Evolutionary conservation across 2,113 vertebrate genomes (phyloP), one percentile per base, ranked within the genome.

Genomic region (Xiphophorus hellerii): DNA sequence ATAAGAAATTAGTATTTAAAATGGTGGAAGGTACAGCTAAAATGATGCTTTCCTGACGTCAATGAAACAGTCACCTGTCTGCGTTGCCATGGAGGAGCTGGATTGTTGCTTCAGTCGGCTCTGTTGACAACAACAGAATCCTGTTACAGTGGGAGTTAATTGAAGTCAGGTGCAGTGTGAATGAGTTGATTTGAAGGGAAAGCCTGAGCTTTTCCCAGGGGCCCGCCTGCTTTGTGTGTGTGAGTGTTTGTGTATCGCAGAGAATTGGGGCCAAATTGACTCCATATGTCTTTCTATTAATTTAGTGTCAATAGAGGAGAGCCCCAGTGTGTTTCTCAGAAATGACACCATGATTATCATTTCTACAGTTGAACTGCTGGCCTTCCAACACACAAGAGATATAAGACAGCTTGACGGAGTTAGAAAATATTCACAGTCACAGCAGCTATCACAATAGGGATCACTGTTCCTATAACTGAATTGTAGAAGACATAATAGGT

Each of bases 221-320:
- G 74, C 67, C 74, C 11, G 2, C 37, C 20, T 51, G 62, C 39
- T 69, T 8, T 58, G 29, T 62, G 20, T 71, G 48, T 65, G 48
- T 63, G 31, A 62, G 33, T 66, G 31, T 71, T 70, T 75, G 71
- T 31, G 69, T 58, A 44, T 65, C 68, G 54, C 82, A 79, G 70
- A 78, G 80, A 74, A 75, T 82, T 66, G 10, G 31, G 82, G 82
- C 94, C 95, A 97, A 97, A 98, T 97, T 96, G 96, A 96, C 95
- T 97, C 96, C 97, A 98, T 98, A 98, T 99, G 98, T 95, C 96
- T 97, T 95, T 94, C 93, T 95, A 96, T 98, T 97, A 96, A 96
- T 96, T 95, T 95, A 95, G 95, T 97, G 93, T 95, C 94, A 95
- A 94, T 94, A 92, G 95, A 95, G 95, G 94, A 94, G 93, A 94